Evolutionary conservation across 1,140 invertebrate genomes (phyloP), one percentile per base, ranked within the genome.

Genomic region (Caligus rogercresseyi): DNA sequence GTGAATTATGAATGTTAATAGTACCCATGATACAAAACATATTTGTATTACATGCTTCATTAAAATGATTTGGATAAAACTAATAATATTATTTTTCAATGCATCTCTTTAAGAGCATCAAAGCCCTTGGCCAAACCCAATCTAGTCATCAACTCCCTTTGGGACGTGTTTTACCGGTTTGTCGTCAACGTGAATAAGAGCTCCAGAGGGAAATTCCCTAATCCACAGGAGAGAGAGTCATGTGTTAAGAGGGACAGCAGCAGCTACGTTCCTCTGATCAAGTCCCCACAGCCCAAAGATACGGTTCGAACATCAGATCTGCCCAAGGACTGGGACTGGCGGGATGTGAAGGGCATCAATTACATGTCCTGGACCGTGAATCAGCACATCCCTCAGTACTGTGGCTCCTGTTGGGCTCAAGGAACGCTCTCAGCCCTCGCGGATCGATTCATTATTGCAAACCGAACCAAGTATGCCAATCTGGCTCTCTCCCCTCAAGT

Each of bases 371-470:
- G 61, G 61, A 56, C 61, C 20, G 61, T 63, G 1, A 63, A 63
- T 53, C 61, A 63, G 16, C 61, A 63, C 23, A 63, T 55, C 1
- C 61, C 61, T 55, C 2, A 59, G 31, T 63, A 63, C 52, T 63
- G 61, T 26, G 61, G 61, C 1, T 63, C 61, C 11, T 63, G 61
- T 25, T 63, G 61, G 61, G 61, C 61, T n/a, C 61, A 63, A 54
- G 61, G 43, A 18, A 55, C 52, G 3, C 52, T 63, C 15, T 58
- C 61, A 16, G 52, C 61, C n/a, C 52, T 63, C 11, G 61, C 61
- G 1, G 61, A 63, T 51, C 2, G 61, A 21, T 63, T 63, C 21
- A 58, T 58, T 18, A 63, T 63, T 57, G 61, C 53, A n/a, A 25
- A 58, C 52, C 15, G 52, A 16, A 21, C 19, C 18, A 55, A 54